phyloP scores from a whole-genome alignment of 2,888 invertebrate species.

The Agrotis puta region DNA sequence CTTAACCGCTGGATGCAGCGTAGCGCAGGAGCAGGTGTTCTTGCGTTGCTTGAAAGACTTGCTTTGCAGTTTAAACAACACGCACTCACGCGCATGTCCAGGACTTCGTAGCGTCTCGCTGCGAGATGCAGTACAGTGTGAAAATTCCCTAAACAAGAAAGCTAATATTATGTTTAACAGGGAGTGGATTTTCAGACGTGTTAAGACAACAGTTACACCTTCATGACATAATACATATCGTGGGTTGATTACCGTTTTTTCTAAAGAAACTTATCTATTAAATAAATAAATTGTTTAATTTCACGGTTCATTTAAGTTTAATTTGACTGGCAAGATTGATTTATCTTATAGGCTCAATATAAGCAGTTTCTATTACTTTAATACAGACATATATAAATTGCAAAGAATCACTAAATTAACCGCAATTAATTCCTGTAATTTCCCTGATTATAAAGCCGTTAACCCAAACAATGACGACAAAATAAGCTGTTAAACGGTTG shows the following conservation, averaged over 20 bases:
- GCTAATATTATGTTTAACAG: too few species aligned
- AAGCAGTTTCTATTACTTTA: slow-evolving; percentile 4
- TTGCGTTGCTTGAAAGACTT: too few species aligned
- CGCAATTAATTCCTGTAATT: slow-evolving; percentile 37
- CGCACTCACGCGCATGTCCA: too few species aligned
- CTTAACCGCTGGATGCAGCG: too few species aligned
- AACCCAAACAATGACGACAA: slow-evolving; percentile 71
- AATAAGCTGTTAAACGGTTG: slow-evolving; percentile 75
- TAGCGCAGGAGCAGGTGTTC: too few species aligned
- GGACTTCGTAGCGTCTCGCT: too few species aligned
- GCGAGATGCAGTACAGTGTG: too few species aligned
- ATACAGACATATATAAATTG: slow-evolving; percentile 6
- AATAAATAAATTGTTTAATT: background rate
- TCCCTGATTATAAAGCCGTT: slow-evolving; percentile 59
- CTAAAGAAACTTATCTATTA: background rate
- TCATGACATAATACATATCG: background rate
- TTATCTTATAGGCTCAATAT: background rate
- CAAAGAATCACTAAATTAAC: slow-evolving; percentile 9
- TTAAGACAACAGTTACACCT: background rate
- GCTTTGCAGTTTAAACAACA: too few species aligned
- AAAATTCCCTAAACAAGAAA: too few species aligned
- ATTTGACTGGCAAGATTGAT: background rate
- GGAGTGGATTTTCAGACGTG: background rate
- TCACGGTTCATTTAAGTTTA: too few species aligned
- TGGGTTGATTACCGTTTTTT: background rate